Evolutionary conservation across 2,113 vertebrate species (phyloP).

Genomic region (Pollachius pollachius): DNA sequence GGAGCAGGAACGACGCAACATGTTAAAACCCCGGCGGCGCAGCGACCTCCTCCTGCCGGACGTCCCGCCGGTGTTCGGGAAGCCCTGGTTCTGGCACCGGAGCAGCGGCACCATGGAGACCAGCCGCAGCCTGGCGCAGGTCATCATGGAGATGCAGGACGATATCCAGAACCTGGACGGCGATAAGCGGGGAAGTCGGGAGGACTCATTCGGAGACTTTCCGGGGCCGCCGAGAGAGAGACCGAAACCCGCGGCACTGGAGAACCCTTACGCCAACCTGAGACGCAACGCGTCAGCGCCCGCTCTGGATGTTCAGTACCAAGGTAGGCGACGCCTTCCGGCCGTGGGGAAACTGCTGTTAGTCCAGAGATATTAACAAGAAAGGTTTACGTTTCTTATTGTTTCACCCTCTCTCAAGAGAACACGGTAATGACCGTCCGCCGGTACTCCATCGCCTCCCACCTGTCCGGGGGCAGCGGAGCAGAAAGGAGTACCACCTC

Average conservation of each 20-base stretch:
- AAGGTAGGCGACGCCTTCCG: slow-evolving; percentile 69
- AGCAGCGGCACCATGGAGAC: slow-evolving; percentile 77
- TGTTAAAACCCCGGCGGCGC: slow-evolving; percentile 52
- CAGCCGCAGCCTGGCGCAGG: slow-evolving; percentile 70
- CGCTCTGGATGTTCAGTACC: slow-evolving; percentile 54
- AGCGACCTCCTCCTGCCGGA: slow-evolving; percentile 24
- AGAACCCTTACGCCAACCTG: slow-evolving; percentile 45
- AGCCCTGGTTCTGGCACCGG: slow-evolving; percentile 70
- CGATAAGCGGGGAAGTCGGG: slow-evolving; percentile 77
- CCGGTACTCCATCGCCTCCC: slow-evolving; percentile 77
- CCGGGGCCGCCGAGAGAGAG: slow-evolving; percentile 3
- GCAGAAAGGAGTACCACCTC: slow-evolving; percentile 40
- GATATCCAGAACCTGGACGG: slow-evolving; percentile 83
- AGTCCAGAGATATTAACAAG: neutral
- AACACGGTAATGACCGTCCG: slow-evolving; percentile 89
- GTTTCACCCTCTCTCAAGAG: slow-evolving; percentile 63
- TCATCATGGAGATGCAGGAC: slow-evolving; percentile 83
- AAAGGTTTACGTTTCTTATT: neutral
- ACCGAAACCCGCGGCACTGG: neutral
- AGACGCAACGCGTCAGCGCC: slow-evolving; percentile 56
- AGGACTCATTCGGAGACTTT: slow-evolving; percentile 27
- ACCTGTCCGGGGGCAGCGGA: slow-evolving; percentile 45
- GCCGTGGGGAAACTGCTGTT: too few species aligned
- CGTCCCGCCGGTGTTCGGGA: slow-evolving; percentile 54
- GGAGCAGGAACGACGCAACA: slow-evolving; percentile 27